Evolutionary conservation across 2,888 invertebrate genomes (phyloP), one percentile per base, ranked within the genome.

Genomic region (Dione juno): DNA sequence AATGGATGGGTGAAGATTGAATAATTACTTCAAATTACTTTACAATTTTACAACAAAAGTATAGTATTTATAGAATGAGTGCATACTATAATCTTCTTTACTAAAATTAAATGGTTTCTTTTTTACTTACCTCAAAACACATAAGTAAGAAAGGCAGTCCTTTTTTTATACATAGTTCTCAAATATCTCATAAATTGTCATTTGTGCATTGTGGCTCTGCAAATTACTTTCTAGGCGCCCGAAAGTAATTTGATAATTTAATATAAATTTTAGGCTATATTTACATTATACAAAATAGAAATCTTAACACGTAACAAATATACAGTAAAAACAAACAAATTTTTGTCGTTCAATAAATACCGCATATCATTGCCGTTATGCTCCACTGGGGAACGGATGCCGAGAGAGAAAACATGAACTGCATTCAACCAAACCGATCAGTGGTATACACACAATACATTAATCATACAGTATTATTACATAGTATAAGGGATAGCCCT

Each of bases 381-480:
- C 78, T 71, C 66, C 75, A 77, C 61, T 72, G 71, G 66, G 28
- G 75, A 77, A 78, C 83, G 82, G 84, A 87, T 84, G 84, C 82
- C 80, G 81, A 67, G 73, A 77, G 85, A 85, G 88, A 88, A 87
- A 88, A 84, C 80, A 75, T 77, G 73, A 81, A 81, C 81, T 78
- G 78, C 74, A 76, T 77, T 75, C 63, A 28, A 58, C 45, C 41
- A 70, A n/a, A 63, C 43, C 69, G 69, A 74, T 69, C 64, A 37
- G 48, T 63, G 41, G 50, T 52, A 54, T 50, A 52, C 43, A 45
- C 61, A 70, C 61, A 66, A 64, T 53, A 65, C 53, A 65, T 48
- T 19, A 67, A 63, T 58, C 70, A 71, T 63, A 45, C 59, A 54
- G 19, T 58, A 45, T 35, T 64, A 61, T 72, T 72, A 67, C 66